phyloP scores from a whole-genome alignment of 2,797 vertebrate species.

The Furcifer pardalis region DNA sequence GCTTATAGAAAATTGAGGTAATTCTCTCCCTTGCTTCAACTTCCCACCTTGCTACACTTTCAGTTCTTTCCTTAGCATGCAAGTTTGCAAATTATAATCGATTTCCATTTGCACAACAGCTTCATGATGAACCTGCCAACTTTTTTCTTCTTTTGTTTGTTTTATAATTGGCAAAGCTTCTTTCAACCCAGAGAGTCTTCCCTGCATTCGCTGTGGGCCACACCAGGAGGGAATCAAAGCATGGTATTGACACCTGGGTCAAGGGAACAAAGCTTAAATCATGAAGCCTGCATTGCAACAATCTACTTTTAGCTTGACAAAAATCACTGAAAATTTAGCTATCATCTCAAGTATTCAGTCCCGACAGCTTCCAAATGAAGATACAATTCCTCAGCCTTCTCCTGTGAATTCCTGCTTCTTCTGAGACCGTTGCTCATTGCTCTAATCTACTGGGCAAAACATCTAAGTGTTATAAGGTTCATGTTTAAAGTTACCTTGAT shows the following conservation, averaged over 20 bases:
- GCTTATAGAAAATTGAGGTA: not conserved
- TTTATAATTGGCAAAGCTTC: not conserved
- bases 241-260: rapidly evolving
- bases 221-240: rapidly evolving
- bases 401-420: rapidly evolving
- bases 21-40: not conserved
- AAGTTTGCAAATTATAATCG: constrained; percentile 3
- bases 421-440: not conserved
- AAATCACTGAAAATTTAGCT: not conserved
- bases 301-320: constrained; percentile 27
- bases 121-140: not conserved
- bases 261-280: not conserved
- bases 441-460: not conserved
- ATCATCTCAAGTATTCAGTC: not conserved
- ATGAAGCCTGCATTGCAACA: rapidly evolving
- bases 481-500: rapidly evolving
- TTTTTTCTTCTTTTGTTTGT: no score
- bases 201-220: not conserved
- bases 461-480: not conserved
- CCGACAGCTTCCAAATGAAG: not conserved
- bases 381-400: constrained; percentile 11
- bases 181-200: not conserved
- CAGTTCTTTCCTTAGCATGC: not conserved
- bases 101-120: constrained; percentile 39
- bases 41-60: not conserved